Evolutionary conservation across 2,113 vertebrate species (phyloP), one percentile per base, ranked within the genome.

Genomic region (Silurus meridionalis): DNA sequence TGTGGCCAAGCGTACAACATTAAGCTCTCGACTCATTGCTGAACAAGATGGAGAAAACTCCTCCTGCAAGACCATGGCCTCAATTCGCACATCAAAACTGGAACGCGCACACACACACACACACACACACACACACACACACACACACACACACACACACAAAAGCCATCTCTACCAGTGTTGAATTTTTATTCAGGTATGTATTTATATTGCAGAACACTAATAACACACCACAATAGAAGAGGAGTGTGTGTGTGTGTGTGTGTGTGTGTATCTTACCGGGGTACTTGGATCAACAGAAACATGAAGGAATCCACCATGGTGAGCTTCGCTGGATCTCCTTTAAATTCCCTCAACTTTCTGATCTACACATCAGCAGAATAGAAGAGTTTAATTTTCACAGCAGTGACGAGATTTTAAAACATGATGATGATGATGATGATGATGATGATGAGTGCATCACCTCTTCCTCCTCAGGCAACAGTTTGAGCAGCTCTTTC

Each of bases 281-380:
- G 95, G 94, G 97, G 98, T 93, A 99, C 96, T 93, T 96, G 97
- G 94, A 98, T 97, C 92, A 99, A 90, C 84, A 94, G 93, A 91
- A 95, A 95, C 95, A 99, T 97, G 94, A 99, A 99, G 90, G 96
- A 97, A 91, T 99, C 98, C 0, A 96, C 97, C 93, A 98, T 96
- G 71, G 97, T 97, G 92, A 99, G 95, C 94, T 97, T 99, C 93
- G 94, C 94, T 82, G 96, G 90, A 85, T 99, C 96, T 37, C 96
- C 97, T 93, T 94, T 96, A 93, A 97, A 99, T 7, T 95, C 92
- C 93, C 94, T 94, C 60, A 98, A 94, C 90, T 96, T 99, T 94
- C 97, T 98, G 88, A 97, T 93, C 98, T 99, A 87, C 80, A 82
- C 57, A 50, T 50, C 71, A 37, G 28, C 8, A 61, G 46, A 48